Evolutionary conservation across 2,113 vertebrate genomes (phyloP), one percentile per base, ranked within the genome.

Genomic region (Sitta europaea): DNA sequence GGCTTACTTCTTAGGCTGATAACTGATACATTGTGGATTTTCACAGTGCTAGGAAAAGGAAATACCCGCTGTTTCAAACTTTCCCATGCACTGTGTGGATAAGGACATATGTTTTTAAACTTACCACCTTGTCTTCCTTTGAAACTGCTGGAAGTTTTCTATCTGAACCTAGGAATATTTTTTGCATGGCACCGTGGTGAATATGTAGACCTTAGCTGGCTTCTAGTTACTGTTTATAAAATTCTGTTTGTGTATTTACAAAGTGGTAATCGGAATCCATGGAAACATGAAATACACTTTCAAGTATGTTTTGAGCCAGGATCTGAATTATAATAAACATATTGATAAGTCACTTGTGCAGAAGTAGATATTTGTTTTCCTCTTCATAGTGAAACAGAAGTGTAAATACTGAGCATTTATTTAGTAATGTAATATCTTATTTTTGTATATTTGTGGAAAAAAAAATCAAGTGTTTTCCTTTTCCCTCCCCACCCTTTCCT

Each of bases 401-500:
- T 27, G 22, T 79, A 79, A 82, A 53, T n/a, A 50, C 22, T 5
- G 7, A 76, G 5, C 6, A 45, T 75, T 87, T 95, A 33, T 54
- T 65, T 45, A 73, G 61, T 51, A 91, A 81, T 42, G 35, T 25
- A 63, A 57, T 87, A 85, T 10, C 66, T 85, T 71, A 85, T 59
- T 91, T 87, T 51, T 84, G 54, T 95, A 74, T 73, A 68, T 57
- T 48, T 89, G 19, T 29, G 18, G 48, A 2, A 17, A 63, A 71
- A n/a, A 68, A 67, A 91, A 55, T 22, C 29, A 40, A 85, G 6
- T 48, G 40, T 81, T 95, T 96, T 70, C 73, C 77, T 90, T 96
- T 93, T 86, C 28, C 70, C 33, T 90, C 63, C 50, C 66, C 88
- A 73, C 90, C 85, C 81, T 82, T 96, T 97, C 92, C 85, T 92